Percentiles rank a stretch among this genome's conserved stretches.
These are phyloP conservation scores for Sebastolobus alascanus DNA, from an alignment of 2,797 vertebrate species.

Conservation along the genomic window DNA sequence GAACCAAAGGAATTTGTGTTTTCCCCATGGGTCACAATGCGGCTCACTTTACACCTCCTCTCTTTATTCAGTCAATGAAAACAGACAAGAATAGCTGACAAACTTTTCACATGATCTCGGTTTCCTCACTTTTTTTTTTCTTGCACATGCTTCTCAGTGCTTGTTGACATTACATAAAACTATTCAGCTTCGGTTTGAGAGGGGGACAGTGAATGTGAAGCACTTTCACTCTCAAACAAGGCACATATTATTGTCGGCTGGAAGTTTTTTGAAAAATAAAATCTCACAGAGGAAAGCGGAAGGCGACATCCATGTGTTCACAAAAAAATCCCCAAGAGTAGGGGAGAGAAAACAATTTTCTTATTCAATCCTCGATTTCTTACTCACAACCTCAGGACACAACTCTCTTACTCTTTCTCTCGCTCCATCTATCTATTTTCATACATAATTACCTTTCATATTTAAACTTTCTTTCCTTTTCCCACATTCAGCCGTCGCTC, in stretches of 20 bases:
- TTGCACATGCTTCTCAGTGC: constrained; percentile 2
- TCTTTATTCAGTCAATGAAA: constrained; percentile 37
- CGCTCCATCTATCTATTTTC: constrained; percentile 7
- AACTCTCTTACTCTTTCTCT: background rate
- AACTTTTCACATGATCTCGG: constrained; percentile 34
- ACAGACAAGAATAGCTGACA: constrained; percentile 44
- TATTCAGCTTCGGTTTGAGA: background rate
- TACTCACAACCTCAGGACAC: constrained; percentile 31
- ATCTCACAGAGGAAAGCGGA: constrained; percentile 25
- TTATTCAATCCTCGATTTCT: constrained; percentile 47
- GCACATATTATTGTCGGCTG: constrained; percentile 55
- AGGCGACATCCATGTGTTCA: constrained; percentile 46
- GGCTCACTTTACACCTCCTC: constrained; percentile 29
- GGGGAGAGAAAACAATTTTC: constrained; percentile 24
- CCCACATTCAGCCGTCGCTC: background rate
- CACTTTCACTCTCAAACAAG: constrained; percentile 34
- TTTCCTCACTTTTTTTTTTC: constrained; percentile 1
- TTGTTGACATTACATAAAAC: constrained; percentile 11
- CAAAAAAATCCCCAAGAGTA: constrained; percentile 37
- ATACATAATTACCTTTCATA: constrained; percentile 15
- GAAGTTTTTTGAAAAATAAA: constrained; percentile 40
- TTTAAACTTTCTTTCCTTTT: constrained; percentile 3
- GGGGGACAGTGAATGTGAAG: constrained; percentile 6
- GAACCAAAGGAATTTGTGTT: constrained; percentile 35
- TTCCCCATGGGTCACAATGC: constrained; percentile 9